These are phyloP conservation scores for Periophthalmus magnuspinnatus DNA, from an alignment of 2,797 vertebrate genomes.

Conservation along the genomic window DNA sequence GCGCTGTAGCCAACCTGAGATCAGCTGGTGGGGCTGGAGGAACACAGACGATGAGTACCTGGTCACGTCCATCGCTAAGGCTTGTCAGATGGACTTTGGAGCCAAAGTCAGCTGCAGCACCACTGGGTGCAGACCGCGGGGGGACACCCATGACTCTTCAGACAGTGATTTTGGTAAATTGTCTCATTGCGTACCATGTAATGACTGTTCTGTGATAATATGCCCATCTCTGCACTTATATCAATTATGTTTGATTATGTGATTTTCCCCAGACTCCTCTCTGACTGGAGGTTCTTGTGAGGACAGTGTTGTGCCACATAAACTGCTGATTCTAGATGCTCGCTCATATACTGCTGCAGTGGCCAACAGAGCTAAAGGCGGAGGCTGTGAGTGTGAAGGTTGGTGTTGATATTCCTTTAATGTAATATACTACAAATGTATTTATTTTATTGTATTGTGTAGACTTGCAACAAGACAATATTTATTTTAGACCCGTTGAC, in stretches of 20 bases:
- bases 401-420: slow-evolving; percentile 26
- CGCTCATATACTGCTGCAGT: slow-evolving; percentile 96
- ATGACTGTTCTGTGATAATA: neutral
- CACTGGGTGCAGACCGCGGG: slow-evolving; percentile 56
- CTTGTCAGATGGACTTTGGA: slow-evolving; percentile 89
- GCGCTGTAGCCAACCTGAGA: slow-evolving; percentile 98
- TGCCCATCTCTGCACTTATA: neutral
- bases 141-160: slow-evolving; percentile 82
- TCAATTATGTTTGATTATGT: slow-evolving; percentile 2
- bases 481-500: neutral
- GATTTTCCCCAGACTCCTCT: slow-evolving; percentile 86
- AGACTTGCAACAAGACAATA: neutral
- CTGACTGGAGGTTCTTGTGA: slow-evolving; percentile 87
- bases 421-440: neutral
- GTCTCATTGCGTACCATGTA: neutral
- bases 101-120: slow-evolving; percentile 48
- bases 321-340: slow-evolving; percentile 95
- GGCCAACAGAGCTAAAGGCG: slow-evolving; percentile 97
- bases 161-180: slow-evolving; percentile 91
- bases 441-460: neutral
- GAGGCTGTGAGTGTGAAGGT: slow-evolving; percentile 99
- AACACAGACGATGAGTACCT: slow-evolving; percentile 97
- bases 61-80: slow-evolving; percentile 96
- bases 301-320: slow-evolving; percentile 84
- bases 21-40: slow-evolving; percentile 99